phyloP scores from a whole-genome alignment of 2,113 vertebrate genomes.

The Dromiciops gliroides region DNA sequence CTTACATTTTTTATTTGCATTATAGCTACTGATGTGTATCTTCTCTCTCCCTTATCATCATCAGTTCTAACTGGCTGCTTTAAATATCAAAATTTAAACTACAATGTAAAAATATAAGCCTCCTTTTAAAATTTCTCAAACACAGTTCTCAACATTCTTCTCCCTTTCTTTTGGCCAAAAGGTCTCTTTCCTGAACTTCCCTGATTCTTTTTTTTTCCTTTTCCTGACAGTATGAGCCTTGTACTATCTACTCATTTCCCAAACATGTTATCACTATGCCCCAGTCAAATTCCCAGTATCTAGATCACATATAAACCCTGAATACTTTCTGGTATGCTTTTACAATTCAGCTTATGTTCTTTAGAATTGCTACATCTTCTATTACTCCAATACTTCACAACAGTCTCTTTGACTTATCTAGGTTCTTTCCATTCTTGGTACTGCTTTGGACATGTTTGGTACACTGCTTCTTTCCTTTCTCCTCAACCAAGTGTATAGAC shows the following conservation, averaged over 20 bases:
- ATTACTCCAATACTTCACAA: not conserved
- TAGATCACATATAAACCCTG: slow-evolving; percentile 10
- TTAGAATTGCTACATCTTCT: not conserved
- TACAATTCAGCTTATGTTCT: not conserved
- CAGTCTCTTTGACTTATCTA: not conserved
- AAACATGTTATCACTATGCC: slow-evolving; percentile 44
- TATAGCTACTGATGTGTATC: not conserved
- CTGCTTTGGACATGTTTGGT: not conserved
- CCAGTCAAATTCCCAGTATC: slow-evolving; percentile 23
- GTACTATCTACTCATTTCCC: no score
- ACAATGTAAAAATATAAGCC: slow-evolving; percentile 18
- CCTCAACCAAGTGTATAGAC: not conserved
- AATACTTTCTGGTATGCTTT: slow-evolving; percentile 19
- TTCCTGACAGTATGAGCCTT: slow-evolving; percentile 19
- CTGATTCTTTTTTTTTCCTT: slow-evolving; percentile 33
- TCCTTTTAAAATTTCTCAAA: slow-evolving; percentile 39
- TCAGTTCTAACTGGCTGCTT: slow-evolving; percentile 27
- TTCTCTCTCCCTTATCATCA: slow-evolving; percentile 14
- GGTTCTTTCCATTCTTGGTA: not conserved
- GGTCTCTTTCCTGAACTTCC: slow-evolving; percentile 14
- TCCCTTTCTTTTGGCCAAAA: slow-evolving; percentile 33
- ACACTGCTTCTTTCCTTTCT: not conserved
- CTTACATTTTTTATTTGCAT: not conserved
- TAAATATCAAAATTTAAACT: slow-evolving; percentile 56
- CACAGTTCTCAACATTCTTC: not conserved